phyloP scores from a whole-genome alignment of 2,113 vertebrate species.

The Myanophis thanlyinensis region DNA sequence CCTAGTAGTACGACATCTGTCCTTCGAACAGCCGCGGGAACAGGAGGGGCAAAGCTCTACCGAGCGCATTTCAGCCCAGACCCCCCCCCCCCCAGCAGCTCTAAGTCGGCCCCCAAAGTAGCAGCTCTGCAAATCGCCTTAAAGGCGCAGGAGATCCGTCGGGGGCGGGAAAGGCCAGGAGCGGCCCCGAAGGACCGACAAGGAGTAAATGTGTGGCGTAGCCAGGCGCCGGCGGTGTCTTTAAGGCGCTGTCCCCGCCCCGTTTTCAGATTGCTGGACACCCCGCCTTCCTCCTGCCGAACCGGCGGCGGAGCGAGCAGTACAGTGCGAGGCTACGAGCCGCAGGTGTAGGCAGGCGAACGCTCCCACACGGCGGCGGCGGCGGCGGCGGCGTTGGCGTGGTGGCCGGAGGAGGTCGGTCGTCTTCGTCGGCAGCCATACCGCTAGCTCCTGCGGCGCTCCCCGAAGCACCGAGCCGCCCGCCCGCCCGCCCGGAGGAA shows the following conservation, averaged over 20 bases:
- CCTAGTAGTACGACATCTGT: not conserved
- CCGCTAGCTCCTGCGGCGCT: not conserved
- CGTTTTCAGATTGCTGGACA: not conserved
- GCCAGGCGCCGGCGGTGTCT: constrained; percentile 2
- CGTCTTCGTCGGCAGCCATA: constrained; percentile 29
- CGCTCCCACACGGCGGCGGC: not conserved
- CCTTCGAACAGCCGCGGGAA: not conserved
- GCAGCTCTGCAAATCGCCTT: not conserved
- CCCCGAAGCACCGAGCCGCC: not conserved
- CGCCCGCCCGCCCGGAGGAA: constrained; percentile 25
- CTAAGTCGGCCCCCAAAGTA: not conserved
- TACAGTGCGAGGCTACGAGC: not conserved
- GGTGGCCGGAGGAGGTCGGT: not conserved
- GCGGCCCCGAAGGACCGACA: not conserved
- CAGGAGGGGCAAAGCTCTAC: not conserved
- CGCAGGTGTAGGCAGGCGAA: constrained; percentile 46
- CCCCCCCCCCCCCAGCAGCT: not conserved
- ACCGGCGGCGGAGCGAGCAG: not conserved
- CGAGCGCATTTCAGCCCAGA: not conserved
- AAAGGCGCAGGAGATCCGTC: not conserved
- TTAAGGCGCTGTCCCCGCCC: constrained; percentile 50
- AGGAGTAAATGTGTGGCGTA: not conserved
- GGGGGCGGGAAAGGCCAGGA: not conserved
- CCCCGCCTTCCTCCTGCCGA: not conserved
- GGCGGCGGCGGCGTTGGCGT: not conserved